These are phyloP conservation scores for Eulemur rufifrons DNA, from an alignment of 2,113 vertebrate genomes.

Conservation along the genomic window DNA sequence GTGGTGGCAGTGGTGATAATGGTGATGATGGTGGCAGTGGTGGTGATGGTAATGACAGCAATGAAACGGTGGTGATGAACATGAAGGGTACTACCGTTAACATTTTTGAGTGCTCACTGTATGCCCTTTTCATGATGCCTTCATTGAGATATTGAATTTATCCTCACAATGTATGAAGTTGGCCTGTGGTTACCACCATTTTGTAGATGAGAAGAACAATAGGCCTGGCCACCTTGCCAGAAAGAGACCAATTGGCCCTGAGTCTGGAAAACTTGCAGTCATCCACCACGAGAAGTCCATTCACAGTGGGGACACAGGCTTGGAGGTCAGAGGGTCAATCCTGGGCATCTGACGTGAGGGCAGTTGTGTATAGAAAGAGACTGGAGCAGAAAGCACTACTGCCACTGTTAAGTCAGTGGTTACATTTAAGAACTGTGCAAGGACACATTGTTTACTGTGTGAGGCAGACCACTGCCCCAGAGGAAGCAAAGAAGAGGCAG, in stretches of 20 bases:
- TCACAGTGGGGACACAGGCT: too few species aligned
- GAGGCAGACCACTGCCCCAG: not conserved
- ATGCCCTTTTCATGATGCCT: not conserved
- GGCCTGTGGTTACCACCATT: accelerated
- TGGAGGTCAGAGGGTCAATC: not conserved
- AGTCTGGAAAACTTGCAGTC: not conserved
- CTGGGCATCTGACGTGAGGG: not conserved
- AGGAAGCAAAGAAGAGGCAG: not conserved
- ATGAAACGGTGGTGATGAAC: not conserved
- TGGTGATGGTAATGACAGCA: too few species aligned
- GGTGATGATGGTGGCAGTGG: accelerated
- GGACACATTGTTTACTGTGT: not conserved
- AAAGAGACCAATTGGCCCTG: not conserved
- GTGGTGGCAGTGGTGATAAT: accelerated
- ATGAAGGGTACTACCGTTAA: not conserved
- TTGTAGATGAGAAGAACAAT: not conserved
- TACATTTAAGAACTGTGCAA: not conserved
- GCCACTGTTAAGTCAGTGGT: not conserved
- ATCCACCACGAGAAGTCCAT: not conserved
- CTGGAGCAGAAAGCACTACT: accelerated
- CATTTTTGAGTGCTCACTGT: not conserved
- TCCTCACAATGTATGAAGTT: not conserved
- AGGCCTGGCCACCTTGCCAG: not conserved
- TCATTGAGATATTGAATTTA: not conserved
- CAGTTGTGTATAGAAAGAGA: not conserved